phyloP scores from a whole-genome alignment of 2,888 invertebrate genomes.

The Leptinotarsa rubiginosa region DNA sequence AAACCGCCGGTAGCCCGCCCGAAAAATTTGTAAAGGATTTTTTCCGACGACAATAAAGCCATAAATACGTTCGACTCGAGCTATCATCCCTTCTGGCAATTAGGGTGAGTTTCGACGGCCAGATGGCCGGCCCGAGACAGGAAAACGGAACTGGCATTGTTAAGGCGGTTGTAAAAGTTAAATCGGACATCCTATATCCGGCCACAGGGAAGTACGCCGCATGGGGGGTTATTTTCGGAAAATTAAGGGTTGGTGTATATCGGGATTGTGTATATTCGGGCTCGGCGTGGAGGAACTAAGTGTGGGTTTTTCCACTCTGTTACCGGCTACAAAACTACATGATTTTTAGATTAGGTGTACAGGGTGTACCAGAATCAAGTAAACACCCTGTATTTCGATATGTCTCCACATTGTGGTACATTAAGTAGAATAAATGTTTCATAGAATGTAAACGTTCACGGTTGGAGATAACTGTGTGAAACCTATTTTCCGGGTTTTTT shows the following conservation, averaged over 20 bases:
- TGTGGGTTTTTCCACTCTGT: background rate
- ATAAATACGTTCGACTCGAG: conserved; percentile 37
- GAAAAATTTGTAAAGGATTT: conserved; percentile 32
- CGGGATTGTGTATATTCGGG: conserved; percentile 17
- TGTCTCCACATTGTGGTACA: no score
- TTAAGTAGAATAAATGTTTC: no score
- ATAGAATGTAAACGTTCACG: no score
- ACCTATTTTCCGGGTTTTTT: no score
- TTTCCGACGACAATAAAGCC: conserved; percentile 33
- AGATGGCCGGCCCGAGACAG: conserved; percentile 47
- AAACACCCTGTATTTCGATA: no score
- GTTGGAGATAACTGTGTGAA: no score
- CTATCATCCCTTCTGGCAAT: conserved; percentile 19
- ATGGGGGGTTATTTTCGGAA: conserved; percentile 37
- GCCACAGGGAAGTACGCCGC: conserved; percentile 40
- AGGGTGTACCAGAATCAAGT: no score
- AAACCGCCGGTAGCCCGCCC: background rate
- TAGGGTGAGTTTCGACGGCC: conserved; percentile 27
- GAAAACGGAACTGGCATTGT: conserved; percentile 58
- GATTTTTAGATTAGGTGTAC: no score
- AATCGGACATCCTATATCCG: conserved; percentile 66
- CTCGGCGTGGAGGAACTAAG: background rate
- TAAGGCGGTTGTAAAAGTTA: conserved; percentile 50
- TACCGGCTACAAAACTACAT: background rate
- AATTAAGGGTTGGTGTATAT: conserved; percentile 28